A percentile compares a stretch with the other conserved stretches of the same genome.
These are phyloP conservation scores for Choreutis nemorana DNA, from an alignment of 2,888 invertebrate species.

Conservation along the genomic window DNA sequence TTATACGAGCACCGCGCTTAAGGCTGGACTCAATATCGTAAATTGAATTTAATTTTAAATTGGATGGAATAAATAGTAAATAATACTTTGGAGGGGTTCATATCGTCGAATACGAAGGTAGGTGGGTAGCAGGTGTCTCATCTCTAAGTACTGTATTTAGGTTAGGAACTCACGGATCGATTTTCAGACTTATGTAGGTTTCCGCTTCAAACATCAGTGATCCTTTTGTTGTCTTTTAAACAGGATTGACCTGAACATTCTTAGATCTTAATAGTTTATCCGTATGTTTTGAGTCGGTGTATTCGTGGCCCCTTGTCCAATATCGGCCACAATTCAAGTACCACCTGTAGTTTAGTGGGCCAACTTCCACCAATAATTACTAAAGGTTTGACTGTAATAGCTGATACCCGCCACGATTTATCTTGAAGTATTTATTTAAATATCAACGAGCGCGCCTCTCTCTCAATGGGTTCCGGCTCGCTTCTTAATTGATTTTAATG, in stretches of 20 bases:
- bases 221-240: no score
- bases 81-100: no score
- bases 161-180: no score
- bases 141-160: no score
- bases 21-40: no score
- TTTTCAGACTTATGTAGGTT: no score
- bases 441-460: constrained; percentile 21
- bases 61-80: no score
- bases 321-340: constrained; percentile 32
- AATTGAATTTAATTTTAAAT: no score
- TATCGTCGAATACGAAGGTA: no score
- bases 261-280: not conserved
- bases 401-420: constrained; percentile 34
- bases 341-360: constrained; percentile 42
- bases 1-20: no score
- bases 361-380: constrained; percentile 35
- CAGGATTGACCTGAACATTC: not conserved
- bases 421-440: constrained; percentile 37
- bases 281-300: not conserved
- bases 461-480: constrained; percentile 20
- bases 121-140: no score
- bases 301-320: constrained; percentile 10
- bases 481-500: constrained; percentile 27
- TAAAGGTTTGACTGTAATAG: constrained; percentile 37
- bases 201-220: no score